phyloP scores from a whole-genome alignment of 2,797 vertebrate species.

The Gephyroberyx darwinii region DNA sequence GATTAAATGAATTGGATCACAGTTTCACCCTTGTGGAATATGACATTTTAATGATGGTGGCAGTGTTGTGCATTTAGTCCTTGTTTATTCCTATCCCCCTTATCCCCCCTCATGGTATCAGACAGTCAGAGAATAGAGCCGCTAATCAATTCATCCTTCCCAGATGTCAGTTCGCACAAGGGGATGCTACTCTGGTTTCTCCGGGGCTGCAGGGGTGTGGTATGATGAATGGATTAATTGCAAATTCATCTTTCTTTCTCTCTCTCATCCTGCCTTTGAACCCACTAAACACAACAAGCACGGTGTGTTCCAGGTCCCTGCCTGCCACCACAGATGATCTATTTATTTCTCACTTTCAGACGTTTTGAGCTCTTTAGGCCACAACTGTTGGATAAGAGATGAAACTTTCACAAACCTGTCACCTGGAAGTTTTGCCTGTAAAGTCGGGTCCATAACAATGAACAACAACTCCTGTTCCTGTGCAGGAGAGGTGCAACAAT shows the following conservation, averaged over 20 bases:
- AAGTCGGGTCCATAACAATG: neutral
- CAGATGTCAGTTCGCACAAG: conserved; percentile 34
- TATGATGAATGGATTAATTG: conserved; percentile 29
- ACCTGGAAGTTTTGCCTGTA: neutral
- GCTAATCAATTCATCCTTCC: conserved; percentile 60
- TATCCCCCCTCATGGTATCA: conserved; percentile 48
- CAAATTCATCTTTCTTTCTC: conserved; percentile 11
- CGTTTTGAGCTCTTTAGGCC: neutral
- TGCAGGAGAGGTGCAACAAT: neutral
- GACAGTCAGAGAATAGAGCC: conserved; percentile 44
- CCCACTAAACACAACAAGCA: neutral
- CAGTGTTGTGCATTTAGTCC: conserved; percentile 53
- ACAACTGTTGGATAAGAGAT: conserved; percentile 3
- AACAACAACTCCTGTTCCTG: too few relatives aligned
- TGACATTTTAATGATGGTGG: conserved; percentile 65
- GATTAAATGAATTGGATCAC: conserved; percentile 63
- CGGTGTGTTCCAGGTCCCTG: neutral
- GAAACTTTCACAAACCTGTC: neutral
- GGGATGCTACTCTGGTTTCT: conserved; percentile 15
- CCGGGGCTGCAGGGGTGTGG: conserved; percentile 14
- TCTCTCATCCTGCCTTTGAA: neutral
- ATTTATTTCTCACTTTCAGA: neutral
- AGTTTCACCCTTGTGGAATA: conserved; percentile 47
- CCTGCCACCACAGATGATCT: neutral
- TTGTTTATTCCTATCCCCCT: conserved; percentile 56